Conservation (phyloP, 1,140 invertebrate species). For the Physella acuta region DNA sequence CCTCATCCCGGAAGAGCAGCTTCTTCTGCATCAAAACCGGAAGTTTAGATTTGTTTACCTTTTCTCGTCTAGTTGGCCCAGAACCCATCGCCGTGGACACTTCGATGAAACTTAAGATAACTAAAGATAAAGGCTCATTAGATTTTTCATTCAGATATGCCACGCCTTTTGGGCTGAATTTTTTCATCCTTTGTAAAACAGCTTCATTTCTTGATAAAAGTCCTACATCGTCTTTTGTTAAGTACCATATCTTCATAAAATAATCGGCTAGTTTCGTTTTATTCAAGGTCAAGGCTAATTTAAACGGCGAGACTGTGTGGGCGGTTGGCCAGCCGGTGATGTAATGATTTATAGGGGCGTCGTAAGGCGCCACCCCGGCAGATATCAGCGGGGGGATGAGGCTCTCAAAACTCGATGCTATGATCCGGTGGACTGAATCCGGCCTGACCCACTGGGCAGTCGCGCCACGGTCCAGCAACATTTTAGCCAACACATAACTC, state of each 20-base stretch:
- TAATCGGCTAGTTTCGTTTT: background rate
- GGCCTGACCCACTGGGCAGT: background rate
- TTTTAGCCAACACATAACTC: no score
- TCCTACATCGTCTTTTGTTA: background rate
- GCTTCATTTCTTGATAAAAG: background rate
- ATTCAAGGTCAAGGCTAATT: background rate
- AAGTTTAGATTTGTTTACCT: no score
- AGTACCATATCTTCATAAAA: background rate
- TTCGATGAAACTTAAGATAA: background rate
- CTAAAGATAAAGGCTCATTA: background rate
- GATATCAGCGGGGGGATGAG: background rate
- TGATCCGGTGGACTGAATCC: background rate
- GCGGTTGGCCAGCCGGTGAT: background rate
- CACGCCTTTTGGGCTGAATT: background rate
- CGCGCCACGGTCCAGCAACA: no score
- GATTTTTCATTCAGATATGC: background rate
- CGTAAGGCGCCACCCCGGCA: background rate
- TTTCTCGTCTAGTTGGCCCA: no score
- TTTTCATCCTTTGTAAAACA: background rate
- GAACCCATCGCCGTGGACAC: no score
- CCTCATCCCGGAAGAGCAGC: no score
- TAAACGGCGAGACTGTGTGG: background rate
- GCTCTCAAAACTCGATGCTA: background rate
- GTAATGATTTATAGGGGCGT: background rate
- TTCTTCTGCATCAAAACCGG: no score